Percentiles rank a stretch among this genome's conserved stretches.
phyloP scores from a whole-genome alignment of 92 coral and sea anemone species.

The Heteractis magnifica region DNA sequence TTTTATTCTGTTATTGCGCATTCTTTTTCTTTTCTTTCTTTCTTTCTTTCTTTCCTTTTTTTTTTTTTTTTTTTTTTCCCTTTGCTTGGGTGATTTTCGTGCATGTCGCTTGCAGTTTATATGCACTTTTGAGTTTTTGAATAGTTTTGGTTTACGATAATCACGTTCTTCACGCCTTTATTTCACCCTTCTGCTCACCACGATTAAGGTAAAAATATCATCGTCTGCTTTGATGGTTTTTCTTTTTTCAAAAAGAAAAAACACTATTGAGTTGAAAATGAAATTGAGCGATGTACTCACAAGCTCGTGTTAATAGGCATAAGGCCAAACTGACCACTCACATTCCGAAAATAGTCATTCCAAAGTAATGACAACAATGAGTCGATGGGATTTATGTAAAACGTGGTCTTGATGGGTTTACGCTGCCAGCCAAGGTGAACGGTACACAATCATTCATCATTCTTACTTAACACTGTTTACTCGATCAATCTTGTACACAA shows the following conservation, averaged over 20 bases:
- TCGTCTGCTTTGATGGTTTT: too few species aligned
- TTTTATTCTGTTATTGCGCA: too few species aligned
- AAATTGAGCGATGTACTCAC: not conserved
- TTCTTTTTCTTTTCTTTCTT: too few species aligned
- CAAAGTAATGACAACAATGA: not conserved
- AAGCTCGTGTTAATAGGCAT: not conserved
- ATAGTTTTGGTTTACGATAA: too few species aligned
- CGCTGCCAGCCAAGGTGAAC: constrained; percentile 10
- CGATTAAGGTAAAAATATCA: not conserved
- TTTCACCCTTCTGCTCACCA: not conserved
- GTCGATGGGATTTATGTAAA: constrained; percentile 2
- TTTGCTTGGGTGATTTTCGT: too few species aligned
- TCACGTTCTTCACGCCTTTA: too few species aligned
- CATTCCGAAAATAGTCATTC: not conserved
- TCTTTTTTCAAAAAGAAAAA: not conserved
- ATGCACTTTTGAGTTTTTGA: too few species aligned
- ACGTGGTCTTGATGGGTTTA: constrained; percentile 9
- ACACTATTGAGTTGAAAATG: not conserved
- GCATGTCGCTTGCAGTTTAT: too few species aligned
- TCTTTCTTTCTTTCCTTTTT: not conserved
- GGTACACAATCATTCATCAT: not conserved
- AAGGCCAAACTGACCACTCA: not conserved
- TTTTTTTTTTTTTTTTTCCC: too few species aligned
- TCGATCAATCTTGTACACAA: constrained; percentile 26
- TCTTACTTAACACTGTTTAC: constrained; percentile 14